These are phyloP conservation scores for Loripinus fragilis DNA, from an alignment of 2,888 invertebrate species.

Conservation along the genomic window DNA sequence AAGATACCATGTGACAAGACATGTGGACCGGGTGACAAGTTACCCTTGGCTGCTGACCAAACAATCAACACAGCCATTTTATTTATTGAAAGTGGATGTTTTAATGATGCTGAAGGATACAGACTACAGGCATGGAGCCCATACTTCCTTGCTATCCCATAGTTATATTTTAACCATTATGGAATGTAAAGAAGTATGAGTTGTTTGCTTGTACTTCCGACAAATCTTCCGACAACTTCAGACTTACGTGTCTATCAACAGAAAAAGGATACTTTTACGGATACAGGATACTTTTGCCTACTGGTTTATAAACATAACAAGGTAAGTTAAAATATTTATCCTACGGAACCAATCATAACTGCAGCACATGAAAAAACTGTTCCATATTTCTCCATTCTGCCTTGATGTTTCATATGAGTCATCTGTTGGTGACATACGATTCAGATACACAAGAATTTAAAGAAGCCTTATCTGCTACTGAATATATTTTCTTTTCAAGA, in stretches of 20 bases:
- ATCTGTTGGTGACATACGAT: no score
- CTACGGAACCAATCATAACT: no score
- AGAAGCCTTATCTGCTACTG: no score
- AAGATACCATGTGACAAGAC: slow-evolving; percentile 12
- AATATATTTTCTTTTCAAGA: no score
- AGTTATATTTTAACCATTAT: slow-evolving; percentile 88
- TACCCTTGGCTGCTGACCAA: not conserved
- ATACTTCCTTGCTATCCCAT: slow-evolving; percentile 98
- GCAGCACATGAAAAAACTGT: no score
- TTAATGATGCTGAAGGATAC: not conserved
- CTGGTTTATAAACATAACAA: no score
- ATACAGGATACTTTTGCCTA: no score
- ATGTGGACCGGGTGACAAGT: not conserved
- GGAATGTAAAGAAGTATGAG: slow-evolving; percentile 98
- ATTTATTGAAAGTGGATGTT: slow-evolving; percentile 5
- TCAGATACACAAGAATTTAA: no score
- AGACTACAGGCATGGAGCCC: slow-evolving; percentile 84
- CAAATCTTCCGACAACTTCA: not conserved
- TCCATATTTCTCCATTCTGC: no score
- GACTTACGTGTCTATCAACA: not conserved
- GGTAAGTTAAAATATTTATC: no score
- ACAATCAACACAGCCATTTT: slow-evolving; percentile 4
- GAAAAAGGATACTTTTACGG: no score
- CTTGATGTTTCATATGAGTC: no score
- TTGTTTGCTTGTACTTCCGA: slow-evolving; percentile 63